These are phyloP conservation scores for Momotus momota DNA, from an alignment of 2,797 vertebrate genomes.

Conservation along the genomic window DNA sequence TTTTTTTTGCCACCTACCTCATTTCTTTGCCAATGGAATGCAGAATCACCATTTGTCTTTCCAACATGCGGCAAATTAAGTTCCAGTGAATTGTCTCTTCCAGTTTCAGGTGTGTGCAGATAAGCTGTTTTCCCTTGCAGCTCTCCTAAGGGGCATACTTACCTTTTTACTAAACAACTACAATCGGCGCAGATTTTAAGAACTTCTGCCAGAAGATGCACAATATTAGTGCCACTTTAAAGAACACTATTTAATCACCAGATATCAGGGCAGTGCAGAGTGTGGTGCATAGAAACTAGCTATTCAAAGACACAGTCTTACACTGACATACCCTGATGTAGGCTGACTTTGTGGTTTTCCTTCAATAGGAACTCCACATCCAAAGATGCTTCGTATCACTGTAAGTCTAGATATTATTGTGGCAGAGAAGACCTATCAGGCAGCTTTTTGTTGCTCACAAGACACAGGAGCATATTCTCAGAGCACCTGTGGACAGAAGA, in stretches of 20 bases:
- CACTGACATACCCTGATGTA: background rate
- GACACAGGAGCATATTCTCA: background rate
- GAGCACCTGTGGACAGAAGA: background rate
- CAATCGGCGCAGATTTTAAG: constrained; percentile 23
- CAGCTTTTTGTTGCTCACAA: background rate
- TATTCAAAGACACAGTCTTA: background rate
- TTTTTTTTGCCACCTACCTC: constrained; percentile 51
- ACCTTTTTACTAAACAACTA: constrained; percentile 50
- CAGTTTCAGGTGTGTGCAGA: constrained; percentile 62
- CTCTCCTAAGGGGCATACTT: constrained; percentile 62
- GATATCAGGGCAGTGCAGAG: constrained; percentile 49
- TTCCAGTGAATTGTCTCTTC: constrained; percentile 51
- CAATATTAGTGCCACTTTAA: constrained; percentile 58
- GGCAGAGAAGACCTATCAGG: background rate
- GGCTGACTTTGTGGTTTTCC: background rate
- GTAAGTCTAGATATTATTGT: background rate
- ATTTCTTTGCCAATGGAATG: constrained; percentile 57
- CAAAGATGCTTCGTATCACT: background rate
- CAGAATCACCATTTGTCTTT: constrained; percentile 69
- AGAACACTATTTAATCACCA: constrained; percentile 60
- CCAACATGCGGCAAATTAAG: constrained; percentile 65
- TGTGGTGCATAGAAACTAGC: background rate
- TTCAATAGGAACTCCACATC: background rate
- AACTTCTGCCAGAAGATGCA: constrained; percentile 64
- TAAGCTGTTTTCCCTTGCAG: constrained; percentile 54